phyloP scores from a whole-genome alignment of 1,140 invertebrate genomes.

The Melitaea cinxia region DNA sequence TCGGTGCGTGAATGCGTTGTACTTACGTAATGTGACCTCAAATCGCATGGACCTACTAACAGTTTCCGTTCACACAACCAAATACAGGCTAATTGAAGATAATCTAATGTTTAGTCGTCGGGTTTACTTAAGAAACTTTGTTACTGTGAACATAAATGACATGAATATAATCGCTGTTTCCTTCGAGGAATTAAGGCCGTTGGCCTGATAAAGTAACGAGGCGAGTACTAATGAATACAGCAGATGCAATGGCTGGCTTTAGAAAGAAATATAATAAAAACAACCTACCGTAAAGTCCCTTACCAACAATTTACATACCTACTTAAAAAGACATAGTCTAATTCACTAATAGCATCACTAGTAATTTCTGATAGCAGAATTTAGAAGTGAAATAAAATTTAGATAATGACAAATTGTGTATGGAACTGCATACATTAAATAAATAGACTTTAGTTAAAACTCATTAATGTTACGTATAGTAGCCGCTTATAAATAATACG shows the following conservation, averaged over 20 bases:
- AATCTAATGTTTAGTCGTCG: constrained; percentile 45
- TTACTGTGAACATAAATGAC: constrained; percentile 24
- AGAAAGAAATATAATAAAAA: too few relatives aligned
- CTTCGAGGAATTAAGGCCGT: constrained; percentile 22
- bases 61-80: constrained; percentile 51
- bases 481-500: neutral
- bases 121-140: constrained; percentile 37
- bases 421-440: constrained; percentile 5
- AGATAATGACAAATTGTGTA: neutral
- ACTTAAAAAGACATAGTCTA: too few relatives aligned
- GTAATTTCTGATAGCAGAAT: neutral
- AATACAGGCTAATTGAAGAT: constrained; percentile 51
- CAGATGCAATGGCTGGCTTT: neutral
- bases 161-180: constrained; percentile 28
- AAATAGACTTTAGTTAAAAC: neutral
- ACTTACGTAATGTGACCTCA: constrained; percentile 49
- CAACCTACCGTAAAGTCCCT: neutral
- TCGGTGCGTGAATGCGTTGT: constrained; percentile 30
- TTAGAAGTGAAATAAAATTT: neutral
- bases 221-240: neutral
- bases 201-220: constrained; percentile 25
- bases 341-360: neutral
- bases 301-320: too few relatives aligned
- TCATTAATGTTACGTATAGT: constrained; percentile 1
- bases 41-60: constrained; percentile 42